Evolutionary conservation across 2,888 invertebrate genomes (phyloP).

Genomic region (Incurvaria masculella): DNA sequence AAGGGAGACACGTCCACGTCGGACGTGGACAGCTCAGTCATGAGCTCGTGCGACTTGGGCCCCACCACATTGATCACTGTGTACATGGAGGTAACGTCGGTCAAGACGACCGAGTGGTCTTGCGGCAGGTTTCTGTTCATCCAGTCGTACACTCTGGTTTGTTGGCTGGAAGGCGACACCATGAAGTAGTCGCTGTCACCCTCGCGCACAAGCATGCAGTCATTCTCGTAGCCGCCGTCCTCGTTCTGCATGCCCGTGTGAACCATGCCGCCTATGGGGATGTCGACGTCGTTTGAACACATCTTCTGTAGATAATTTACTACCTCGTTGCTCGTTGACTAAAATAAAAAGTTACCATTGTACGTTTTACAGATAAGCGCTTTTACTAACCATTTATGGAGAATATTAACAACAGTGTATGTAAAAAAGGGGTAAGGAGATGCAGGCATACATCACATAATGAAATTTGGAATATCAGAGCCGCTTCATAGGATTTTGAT

Average conservation of each 20-base stretch:
- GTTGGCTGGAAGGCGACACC: slow-evolving; percentile 77
- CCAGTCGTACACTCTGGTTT: slow-evolving; percentile 70
- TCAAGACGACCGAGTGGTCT: slow-evolving; percentile 59
- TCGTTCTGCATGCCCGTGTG: slow-evolving; percentile 72
- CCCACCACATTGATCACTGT: slow-evolving; percentile 69
- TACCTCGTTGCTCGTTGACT: slow-evolving; percentile 59
- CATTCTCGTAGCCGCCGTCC: slow-evolving; percentile 68
- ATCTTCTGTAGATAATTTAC: slow-evolving; percentile 61
- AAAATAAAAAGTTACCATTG: too few species aligned
- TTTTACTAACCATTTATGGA: too few species aligned
- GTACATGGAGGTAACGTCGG: slow-evolving; percentile 70
- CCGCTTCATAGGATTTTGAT: too few species aligned
- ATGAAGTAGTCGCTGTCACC: slow-evolving; percentile 66
- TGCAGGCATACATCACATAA: too few species aligned
- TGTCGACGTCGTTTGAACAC: slow-evolving; percentile 65
- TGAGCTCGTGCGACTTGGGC: slow-evolving; percentile 62
- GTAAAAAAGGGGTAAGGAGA: too few species aligned
- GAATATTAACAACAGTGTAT: too few species aligned
- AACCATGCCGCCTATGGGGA: slow-evolving; percentile 60
- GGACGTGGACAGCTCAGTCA: slow-evolving; percentile 62
- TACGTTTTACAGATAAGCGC: too few species aligned
- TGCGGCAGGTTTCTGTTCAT: slow-evolving; percentile 60
- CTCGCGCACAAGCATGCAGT: slow-evolving; percentile 66
- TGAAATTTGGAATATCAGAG: too few species aligned
- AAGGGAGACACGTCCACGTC: slow-evolving; percentile 60